Percentiles rank a stretch among this genome's conserved stretches.
These are phyloP conservation scores for Syngnathus acus DNA, from an alignment of 2,797 vertebrate genomes.

Conservation along the genomic window DNA sequence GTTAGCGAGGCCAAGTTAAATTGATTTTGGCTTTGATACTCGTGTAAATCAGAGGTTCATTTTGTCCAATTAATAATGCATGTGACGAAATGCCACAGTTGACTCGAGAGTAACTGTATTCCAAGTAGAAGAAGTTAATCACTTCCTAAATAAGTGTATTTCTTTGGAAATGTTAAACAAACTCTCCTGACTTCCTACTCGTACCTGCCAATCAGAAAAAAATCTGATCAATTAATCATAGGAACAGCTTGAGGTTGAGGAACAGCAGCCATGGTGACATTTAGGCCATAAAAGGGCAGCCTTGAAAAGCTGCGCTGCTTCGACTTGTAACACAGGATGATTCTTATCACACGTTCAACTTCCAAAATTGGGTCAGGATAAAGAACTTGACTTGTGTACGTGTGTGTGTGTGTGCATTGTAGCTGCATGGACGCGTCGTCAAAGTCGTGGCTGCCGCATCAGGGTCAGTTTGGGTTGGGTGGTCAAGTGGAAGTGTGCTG, in stretches of 20 bases:
- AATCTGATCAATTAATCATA: slow-evolving; percentile 59
- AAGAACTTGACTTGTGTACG: neutral
- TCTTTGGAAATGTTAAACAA: neutral
- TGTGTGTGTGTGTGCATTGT: slow-evolving; percentile 52
- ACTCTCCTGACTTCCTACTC: neutral
- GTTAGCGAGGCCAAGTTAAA: neutral
- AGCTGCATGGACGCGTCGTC: slow-evolving; percentile 67
- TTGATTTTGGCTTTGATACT: neutral
- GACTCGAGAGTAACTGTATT: neutral
- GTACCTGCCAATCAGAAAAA: neutral
- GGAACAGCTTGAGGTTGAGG: slow-evolving; percentile 48
- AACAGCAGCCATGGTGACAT: slow-evolving; percentile 52
- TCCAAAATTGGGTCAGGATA: neutral
- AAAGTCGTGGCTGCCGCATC: slow-evolving; percentile 67
- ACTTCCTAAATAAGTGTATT: neutral
- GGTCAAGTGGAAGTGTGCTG: slow-evolving; percentile 67
- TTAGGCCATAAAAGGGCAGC: slow-evolving; percentile 44
- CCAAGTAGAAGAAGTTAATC: neutral
- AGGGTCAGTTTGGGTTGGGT: slow-evolving; percentile 65
- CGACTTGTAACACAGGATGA: neutral
- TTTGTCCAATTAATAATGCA: neutral
- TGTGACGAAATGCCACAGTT: slow-evolving; percentile 4
- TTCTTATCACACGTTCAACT: neutral
- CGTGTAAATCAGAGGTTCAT: neutral
- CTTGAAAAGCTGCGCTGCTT: slow-evolving; percentile 12